Evolutionary conservation across 2,113 vertebrate genomes (phyloP).

Genomic region (Siphamia tubifer): DNA sequence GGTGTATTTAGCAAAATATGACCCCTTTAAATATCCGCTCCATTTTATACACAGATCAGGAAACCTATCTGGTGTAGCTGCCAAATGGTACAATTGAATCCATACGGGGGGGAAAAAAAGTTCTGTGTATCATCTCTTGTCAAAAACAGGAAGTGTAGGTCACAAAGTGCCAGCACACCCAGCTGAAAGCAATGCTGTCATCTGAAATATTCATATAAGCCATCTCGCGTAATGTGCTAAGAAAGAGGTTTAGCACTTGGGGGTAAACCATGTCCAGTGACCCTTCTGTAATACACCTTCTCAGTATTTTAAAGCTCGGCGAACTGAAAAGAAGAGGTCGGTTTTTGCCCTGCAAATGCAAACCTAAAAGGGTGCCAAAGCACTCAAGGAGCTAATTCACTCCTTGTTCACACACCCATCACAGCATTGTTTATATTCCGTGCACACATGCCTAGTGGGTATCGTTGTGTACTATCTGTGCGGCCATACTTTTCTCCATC

Average conservation of each 20-base stretch:
- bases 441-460: slow-evolving; percentile 1
- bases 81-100: too few relatives aligned
- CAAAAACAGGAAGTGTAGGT: not conserved
- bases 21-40: too few relatives aligned
- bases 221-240: slow-evolving; percentile 13
- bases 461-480: slow-evolving; percentile 18
- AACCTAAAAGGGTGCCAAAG: slow-evolving; percentile 38
- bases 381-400: slow-evolving; percentile 27
- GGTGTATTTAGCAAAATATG: too few relatives aligned
- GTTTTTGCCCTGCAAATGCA: slow-evolving; percentile 11
- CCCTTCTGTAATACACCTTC: slow-evolving; percentile 22
- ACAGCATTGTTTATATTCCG: slow-evolving; percentile 14
- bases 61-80: not conserved
- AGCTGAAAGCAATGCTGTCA: not conserved
- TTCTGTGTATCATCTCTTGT: not conserved
- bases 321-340: slow-evolving; percentile 21
- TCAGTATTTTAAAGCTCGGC: slow-evolving; percentile 35
- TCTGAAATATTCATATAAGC: slow-evolving; percentile 30
- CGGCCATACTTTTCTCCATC: slow-evolving; percentile 13
- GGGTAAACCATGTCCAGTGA: slow-evolving; percentile 12
- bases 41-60: not conserved
- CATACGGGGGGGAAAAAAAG: not conserved
- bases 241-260: not conserved
- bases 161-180: not conserved
- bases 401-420: slow-evolving; percentile 10